Evolutionary conservation across 1,140 invertebrate species (phyloP).

Genomic region (Bursaphelenchus mucronatus): DNA sequence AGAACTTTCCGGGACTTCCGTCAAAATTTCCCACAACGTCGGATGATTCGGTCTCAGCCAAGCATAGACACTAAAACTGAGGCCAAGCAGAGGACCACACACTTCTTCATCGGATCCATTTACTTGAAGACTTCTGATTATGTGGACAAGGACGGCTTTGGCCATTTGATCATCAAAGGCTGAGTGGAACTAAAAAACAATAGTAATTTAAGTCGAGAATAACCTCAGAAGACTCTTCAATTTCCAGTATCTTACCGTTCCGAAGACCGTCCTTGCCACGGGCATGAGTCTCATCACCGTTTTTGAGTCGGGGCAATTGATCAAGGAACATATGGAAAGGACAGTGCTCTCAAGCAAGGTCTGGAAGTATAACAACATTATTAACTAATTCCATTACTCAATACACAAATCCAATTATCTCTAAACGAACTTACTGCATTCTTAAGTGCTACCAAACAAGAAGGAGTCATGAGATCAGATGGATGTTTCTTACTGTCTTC

Average conservation of each 20-base stretch:
- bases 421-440: constrained; percentile 23
- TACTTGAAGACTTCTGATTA: constrained; percentile 40
- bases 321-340: constrained; percentile 27
- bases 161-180: constrained; percentile 44
- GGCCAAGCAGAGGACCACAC: constrained; percentile 38
- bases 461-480: constrained; percentile 29
- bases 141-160: constrained; percentile 29
- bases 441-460: constrained; percentile 32
- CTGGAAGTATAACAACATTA: constrained; percentile 22
- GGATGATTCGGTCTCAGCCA: constrained; percentile 25
- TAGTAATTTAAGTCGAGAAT: neutral
- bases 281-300: constrained; percentile 38
- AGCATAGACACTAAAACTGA: constrained; percentile 44
- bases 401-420: constrained; percentile 10
- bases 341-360: constrained; percentile 35
- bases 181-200: constrained; percentile 26
- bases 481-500: constrained; percentile 30
- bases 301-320: constrained; percentile 49
- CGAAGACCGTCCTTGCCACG: constrained; percentile 36
- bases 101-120: constrained; percentile 45
- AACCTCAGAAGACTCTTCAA: no score
- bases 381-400: constrained; percentile 12
- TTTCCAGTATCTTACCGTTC: constrained; percentile 26
- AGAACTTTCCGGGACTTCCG: constrained; percentile 35
- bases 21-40: constrained; percentile 9